Evolutionary conservation across 2,113 vertebrate species (phyloP).

Genomic region (Chaetodon trifascialis): DNA sequence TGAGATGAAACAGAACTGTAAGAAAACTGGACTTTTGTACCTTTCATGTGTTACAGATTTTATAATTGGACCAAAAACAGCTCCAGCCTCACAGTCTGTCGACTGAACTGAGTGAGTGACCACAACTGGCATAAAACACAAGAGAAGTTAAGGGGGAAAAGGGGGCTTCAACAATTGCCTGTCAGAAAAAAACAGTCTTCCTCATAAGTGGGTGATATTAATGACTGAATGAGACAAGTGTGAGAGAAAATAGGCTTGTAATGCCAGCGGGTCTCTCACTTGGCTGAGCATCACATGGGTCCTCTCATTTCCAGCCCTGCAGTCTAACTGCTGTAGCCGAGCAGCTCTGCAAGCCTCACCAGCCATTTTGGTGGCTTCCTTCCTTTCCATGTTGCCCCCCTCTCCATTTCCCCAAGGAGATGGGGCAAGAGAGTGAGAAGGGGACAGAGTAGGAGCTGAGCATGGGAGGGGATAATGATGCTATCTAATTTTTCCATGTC

Average conservation of each 20-base stretch:
- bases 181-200: slow-evolving; percentile 18
- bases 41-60: background rate
- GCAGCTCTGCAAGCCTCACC: slow-evolving; percentile 48
- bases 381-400: background rate
- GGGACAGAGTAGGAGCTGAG: background rate
- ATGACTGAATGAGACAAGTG: slow-evolving; percentile 56
- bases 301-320: slow-evolving; percentile 38
- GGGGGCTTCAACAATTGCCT: background rate
- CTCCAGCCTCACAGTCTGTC: no score
- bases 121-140: slow-evolving; percentile 5
- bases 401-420: slow-evolving; percentile 38
- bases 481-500: slow-evolving; percentile 60
- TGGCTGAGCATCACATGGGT: slow-evolving; percentile 56
- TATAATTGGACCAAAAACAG: no score
- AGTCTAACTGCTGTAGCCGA: slow-evolving; percentile 26
- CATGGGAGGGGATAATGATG: slow-evolving; percentile 40
- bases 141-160: background rate
- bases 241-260: slow-evolving; percentile 37
- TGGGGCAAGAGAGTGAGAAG: background rate
- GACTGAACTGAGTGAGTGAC: no score
- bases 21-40: background rate
- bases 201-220: slow-evolving; percentile 50
- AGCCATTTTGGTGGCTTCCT: slow-evolving; percentile 56
- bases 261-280: slow-evolving; percentile 65
- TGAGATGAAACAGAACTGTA: background rate